phyloP scores from a whole-genome alignment of 2,888 invertebrate genomes.

The Rhingia campestris region DNA sequence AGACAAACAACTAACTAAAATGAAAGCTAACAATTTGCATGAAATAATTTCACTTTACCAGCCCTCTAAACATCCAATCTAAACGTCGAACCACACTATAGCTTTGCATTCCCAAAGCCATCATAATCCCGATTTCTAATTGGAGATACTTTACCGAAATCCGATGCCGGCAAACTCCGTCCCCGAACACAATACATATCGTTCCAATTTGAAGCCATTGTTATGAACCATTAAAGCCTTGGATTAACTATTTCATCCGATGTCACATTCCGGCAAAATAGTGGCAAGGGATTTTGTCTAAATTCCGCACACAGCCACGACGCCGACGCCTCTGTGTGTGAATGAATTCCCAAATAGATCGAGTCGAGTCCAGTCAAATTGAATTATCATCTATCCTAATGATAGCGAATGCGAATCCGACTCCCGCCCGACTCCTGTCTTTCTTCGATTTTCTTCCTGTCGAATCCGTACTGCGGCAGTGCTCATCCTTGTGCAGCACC shows the following conservation, averaged over 20 bases:
- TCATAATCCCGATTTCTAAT: conserved; percentile 11
- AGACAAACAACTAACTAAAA: not conserved
- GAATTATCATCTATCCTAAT: conserved; percentile 75
- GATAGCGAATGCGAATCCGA: conserved; percentile 57
- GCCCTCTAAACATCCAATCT: not conserved
- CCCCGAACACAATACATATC: conserved; percentile 10
- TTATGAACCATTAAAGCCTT: conserved; percentile 57
- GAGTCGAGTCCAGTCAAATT: conserved; percentile 73
- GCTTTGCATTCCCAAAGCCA: not conserved
- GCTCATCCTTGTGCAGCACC: conserved; percentile 26
- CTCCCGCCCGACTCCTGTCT: conserved; percentile 4
- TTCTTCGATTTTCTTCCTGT: conserved; percentile 37
- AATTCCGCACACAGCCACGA: conserved; percentile 26
- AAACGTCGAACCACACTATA: not conserved
- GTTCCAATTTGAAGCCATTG: conserved; percentile 52
- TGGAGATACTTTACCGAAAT: conserved; percentile 24
- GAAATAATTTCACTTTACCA: not conserved
- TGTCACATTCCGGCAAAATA: conserved; percentile 44
- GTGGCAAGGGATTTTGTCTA: conserved; percentile 12
- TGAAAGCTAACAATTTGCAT: not conserved
- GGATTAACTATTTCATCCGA: conserved; percentile 61
- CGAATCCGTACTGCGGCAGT: conserved; percentile 57
- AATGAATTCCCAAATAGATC: conserved; percentile 56
- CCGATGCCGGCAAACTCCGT: conserved; percentile 1
- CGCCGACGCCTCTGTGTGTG: conserved; percentile 26